Conservation (phyloP, 1,140 invertebrate genomes). For the Yoshiicerus persimilis region DNA sequence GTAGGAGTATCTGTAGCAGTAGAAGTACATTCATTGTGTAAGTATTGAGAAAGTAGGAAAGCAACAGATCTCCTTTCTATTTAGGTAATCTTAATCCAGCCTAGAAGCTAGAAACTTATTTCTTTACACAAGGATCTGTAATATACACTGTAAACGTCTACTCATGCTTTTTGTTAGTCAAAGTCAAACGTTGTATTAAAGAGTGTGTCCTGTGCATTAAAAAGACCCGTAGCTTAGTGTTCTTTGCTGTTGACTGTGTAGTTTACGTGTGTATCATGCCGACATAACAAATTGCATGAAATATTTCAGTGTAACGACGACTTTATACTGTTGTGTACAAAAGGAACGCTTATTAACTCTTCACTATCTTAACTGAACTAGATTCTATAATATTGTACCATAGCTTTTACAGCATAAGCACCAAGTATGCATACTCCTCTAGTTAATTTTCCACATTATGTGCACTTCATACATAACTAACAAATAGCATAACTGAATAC, state of each 20-base stretch:
- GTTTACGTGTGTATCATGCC: background rate
- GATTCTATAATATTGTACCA: background rate
- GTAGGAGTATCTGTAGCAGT: background rate
- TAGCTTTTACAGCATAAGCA: too few species aligned
- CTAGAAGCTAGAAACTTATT: conserved; percentile 8
- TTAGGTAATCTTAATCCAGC: conserved; percentile 12
- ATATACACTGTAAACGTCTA: background rate
- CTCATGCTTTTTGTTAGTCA: background rate
- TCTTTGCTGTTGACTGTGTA: background rate
- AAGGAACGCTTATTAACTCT: conserved; percentile 6
- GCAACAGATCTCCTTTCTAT: background rate
- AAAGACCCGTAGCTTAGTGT: background rate
- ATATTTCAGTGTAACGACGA: background rate
- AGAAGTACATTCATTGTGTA: background rate
- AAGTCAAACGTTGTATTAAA: background rate
- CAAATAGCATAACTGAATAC: background rate
- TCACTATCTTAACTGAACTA: conserved; percentile 7
- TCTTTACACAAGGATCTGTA: conserved; percentile 6
- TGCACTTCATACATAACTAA: too few species aligned
- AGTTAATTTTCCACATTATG: background rate
- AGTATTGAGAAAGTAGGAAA: background rate
- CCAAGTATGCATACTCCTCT: background rate
- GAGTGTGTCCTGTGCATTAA: background rate
- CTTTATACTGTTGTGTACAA: background rate
- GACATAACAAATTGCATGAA: conserved; percentile 12